Conservation (phyloP, 2,888 invertebrate species). For the Epirrhoe alternata region DNA sequence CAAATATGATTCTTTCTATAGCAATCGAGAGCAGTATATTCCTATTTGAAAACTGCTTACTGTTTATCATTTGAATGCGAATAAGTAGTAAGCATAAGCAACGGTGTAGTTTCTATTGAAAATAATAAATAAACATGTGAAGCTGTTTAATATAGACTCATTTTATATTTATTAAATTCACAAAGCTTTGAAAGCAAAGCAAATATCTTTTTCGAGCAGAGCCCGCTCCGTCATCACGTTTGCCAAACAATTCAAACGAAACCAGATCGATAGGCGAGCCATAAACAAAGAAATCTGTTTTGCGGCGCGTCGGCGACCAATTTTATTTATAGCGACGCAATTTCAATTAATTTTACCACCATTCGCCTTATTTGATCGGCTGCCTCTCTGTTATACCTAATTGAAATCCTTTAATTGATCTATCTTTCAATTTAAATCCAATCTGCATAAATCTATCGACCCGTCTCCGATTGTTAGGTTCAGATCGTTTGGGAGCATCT, state of each 20-base stretch:
- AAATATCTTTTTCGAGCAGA: conserved; percentile 53
- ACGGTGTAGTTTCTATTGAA: conserved; percentile 4
- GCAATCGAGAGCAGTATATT: background rate
- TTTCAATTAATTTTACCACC: conserved; percentile 58
- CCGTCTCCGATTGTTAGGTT: conserved; percentile 25
- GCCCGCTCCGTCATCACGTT: conserved; percentile 52
- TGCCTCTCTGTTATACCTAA: conserved; percentile 34
- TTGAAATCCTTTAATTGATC: conserved; percentile 42
- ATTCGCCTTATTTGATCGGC: conserved; percentile 51
- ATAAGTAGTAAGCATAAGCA: background rate
- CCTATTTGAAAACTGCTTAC: background rate
- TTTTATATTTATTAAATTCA: conserved; percentile 39
- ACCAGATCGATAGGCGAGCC: conserved; percentile 58
- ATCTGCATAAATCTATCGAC: conserved; percentile 36
- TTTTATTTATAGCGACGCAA: conserved; percentile 54
- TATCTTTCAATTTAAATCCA: conserved; percentile 38
- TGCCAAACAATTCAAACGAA: conserved; percentile 57
- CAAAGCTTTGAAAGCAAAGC: conserved; percentile 38
- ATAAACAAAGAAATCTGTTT: conserved; percentile 65
- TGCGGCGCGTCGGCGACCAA: conserved; percentile 49
- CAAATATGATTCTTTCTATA: background rate
- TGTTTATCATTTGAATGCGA: conserved; percentile 5
- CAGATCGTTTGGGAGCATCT: conserved; percentile 15
- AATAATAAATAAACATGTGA: background rate
- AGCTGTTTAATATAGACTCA: conserved; percentile 12